These are phyloP conservation scores for Arion vulgaris DNA, from an alignment of 1,140 invertebrate species.

Conservation along the genomic window DNA sequence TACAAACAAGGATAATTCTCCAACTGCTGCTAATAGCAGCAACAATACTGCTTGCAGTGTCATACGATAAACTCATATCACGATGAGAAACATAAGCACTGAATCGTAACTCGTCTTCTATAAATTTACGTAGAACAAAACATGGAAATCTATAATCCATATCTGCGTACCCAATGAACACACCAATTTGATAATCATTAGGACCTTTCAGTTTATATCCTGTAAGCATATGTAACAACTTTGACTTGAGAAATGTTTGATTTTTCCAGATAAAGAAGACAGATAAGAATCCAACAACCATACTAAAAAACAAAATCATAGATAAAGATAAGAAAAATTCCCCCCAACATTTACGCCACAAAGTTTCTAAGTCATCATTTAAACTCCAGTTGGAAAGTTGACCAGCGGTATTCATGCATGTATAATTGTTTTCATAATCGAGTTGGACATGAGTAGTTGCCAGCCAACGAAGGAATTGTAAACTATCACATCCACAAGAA, in stretches of 20 bases:
- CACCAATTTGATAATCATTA: slow-evolving; percentile 1
- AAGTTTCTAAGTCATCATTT: neutral
- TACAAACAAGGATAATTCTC: slow-evolving; percentile 20
- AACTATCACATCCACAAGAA: slow-evolving; percentile 19
- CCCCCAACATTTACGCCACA: slow-evolving; percentile 24
- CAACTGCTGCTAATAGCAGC: slow-evolving; percentile 24
- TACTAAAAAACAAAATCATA: neutral
- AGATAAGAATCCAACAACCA: neutral
- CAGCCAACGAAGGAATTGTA: slow-evolving; percentile 1
- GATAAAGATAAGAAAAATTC: neutral
- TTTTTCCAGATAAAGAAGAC: slow-evolving; percentile 3
- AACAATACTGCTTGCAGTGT: neutral
- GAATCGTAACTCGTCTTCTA: slow-evolving; percentile 4
- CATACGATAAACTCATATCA: neutral
- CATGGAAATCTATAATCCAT: slow-evolving; percentile 15
- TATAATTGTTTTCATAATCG: slow-evolving; percentile 4
- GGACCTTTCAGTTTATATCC: neutral
- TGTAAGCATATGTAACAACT: neutral
- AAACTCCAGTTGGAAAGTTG: neutral
- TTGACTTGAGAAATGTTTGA: neutral
- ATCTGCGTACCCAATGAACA: slow-evolving; percentile 21
- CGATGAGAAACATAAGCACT: neutral
- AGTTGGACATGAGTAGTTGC: neutral
- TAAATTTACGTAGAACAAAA: neutral
- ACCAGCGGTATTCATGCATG: slow-evolving; percentile 10